Base-by-base conservation (phyloP, 2,888 invertebrate genomes). In the Muscina levida region DNA sequence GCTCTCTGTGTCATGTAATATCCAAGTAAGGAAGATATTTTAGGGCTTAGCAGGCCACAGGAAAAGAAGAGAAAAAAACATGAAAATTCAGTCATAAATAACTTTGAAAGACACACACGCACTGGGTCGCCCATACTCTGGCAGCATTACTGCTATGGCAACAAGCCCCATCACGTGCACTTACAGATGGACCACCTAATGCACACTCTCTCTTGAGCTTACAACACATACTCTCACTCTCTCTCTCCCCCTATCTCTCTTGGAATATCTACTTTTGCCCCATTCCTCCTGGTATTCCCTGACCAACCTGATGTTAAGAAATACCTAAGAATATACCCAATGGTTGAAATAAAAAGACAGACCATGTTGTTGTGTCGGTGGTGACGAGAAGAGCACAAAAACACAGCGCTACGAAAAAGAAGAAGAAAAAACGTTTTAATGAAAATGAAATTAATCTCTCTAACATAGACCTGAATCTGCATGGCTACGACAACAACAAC, bases 391-490 rank as follows among this genome's bases (percentile, higher is more conserved):
- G 44, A 72, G 31, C 31, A 53, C 42, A n/a, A n/a, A n/a, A n/a
- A n/a, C n/a, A n/a, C n/a, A n/a, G n/a, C n/a, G n/a, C n/a, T n/a
- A 44, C 70, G 53, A 59, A 62, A 53, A 76, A 75, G 53, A 51
- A 51, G 22, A 3, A 51, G 10, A 51, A 51, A 53, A 53, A 53
- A 53, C 57, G n/a, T 76, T 79, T 78, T 84, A 85, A 85, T 84
- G 84, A 87, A 87, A 88, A 86, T 87, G 85, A 87, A 87, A 86
- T 87, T 87, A 88, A 88, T 88, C 87, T 88, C 87, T 91, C 94
- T 94, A 95, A 95, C 95, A 96, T 96, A 95, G 95, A 95, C 95
- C 95, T 95, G 95, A 95, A 95, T 95, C 94, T 93, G 93, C 85
- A 84, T 42, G 62, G 62, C 39, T 62, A 39, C 42, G 19, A n/a